Conservation (phyloP, 2,888 invertebrate genomes). For the Autographa pulchrina region DNA sequence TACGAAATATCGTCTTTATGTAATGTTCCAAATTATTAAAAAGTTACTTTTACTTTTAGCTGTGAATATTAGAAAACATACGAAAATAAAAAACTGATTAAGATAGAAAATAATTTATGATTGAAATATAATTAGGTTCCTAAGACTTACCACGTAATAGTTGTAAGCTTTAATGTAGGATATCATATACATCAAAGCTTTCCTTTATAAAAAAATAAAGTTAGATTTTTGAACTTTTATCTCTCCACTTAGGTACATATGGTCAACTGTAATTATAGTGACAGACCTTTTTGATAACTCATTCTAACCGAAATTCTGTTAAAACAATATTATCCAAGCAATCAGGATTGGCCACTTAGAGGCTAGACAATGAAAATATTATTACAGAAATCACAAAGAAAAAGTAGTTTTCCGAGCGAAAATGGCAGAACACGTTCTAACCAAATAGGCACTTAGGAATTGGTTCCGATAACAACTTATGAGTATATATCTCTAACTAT, state of each 20-base stretch:
- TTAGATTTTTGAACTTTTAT: too few species aligned
- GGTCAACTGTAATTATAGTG: not conserved
- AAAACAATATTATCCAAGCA: slow-evolving; percentile 24
- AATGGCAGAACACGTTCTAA: slow-evolving; percentile 22
- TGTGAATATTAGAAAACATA: too few species aligned
- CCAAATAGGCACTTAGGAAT: slow-evolving; percentile 24
- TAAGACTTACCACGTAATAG: too few species aligned
- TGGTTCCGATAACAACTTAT: slow-evolving; percentile 28
- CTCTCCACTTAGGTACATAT: too few species aligned
- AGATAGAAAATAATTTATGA: too few species aligned
- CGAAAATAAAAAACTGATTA: too few species aligned
- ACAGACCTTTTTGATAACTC: not conserved
- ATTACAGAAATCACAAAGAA: slow-evolving; percentile 32
- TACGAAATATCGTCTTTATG: not conserved
- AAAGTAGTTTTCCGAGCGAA: slow-evolving; percentile 31
- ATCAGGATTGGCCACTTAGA: slow-evolving; percentile 14
- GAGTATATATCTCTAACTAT: slow-evolving; percentile 1
- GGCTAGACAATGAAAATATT: slow-evolving; percentile 54
- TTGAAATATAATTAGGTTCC: too few species aligned
- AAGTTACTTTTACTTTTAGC: too few species aligned
- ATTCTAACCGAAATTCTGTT: slow-evolving; percentile 1
- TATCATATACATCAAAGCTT: too few species aligned
- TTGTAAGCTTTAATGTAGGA: too few species aligned
- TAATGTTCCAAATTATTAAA: too few species aligned
- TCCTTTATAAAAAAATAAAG: too few species aligned